These are phyloP conservation scores for Drosophila sp. DNA, from an alignment of 1,140 invertebrate genomes.

Conservation along the genomic window DNA sequence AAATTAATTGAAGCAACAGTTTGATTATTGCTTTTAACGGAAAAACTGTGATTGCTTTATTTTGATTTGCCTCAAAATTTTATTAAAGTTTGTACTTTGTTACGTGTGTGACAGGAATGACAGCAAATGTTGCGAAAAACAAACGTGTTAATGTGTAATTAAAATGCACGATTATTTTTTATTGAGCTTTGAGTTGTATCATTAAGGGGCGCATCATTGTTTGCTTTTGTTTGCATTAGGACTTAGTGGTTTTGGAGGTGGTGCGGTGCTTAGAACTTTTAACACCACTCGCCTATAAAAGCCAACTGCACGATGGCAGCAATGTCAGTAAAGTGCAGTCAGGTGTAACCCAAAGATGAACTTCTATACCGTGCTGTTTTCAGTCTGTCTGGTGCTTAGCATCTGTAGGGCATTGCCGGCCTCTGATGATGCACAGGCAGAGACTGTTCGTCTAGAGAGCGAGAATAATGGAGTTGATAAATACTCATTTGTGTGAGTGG, in stretches of 20 bases:
- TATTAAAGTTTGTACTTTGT: conserved; percentile 27
- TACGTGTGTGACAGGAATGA: conserved; percentile 44
- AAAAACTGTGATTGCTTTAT: conserved; percentile 18
- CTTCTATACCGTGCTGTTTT: conserved; percentile 38
- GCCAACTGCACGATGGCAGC: conserved; percentile 10
- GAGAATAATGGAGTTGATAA: conserved; percentile 84
- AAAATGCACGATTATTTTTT: conserved; percentile 53
- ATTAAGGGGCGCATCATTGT: conserved; percentile 42
- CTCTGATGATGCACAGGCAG: conserved; percentile 75
- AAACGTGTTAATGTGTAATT: conserved; percentile 72
- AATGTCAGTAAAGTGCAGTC: conserved; percentile 59
- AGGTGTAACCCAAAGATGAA: conserved; percentile 44
- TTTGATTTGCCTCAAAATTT: conserved; percentile 9
- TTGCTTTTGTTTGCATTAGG: conserved; percentile 44
- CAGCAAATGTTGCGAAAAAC: conserved; percentile 42
- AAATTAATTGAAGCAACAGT: too few species aligned
- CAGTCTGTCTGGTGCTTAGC: conserved; percentile 45
- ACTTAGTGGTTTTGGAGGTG: not conserved
- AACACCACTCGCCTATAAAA: conserved; percentile 56
- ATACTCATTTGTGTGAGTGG: conserved; percentile 85
- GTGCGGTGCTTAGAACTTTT: conserved; percentile 26
- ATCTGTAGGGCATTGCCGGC: conserved; percentile 45
- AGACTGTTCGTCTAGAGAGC: conserved; percentile 83
- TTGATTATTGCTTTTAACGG: too few species aligned
- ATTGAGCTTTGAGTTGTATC: conserved; percentile 63